Percentiles rank a stretch among this genome's conserved stretches.
phyloP scores from a whole-genome alignment of 2,113 vertebrate species.

The Sorex fumeus region DNA sequence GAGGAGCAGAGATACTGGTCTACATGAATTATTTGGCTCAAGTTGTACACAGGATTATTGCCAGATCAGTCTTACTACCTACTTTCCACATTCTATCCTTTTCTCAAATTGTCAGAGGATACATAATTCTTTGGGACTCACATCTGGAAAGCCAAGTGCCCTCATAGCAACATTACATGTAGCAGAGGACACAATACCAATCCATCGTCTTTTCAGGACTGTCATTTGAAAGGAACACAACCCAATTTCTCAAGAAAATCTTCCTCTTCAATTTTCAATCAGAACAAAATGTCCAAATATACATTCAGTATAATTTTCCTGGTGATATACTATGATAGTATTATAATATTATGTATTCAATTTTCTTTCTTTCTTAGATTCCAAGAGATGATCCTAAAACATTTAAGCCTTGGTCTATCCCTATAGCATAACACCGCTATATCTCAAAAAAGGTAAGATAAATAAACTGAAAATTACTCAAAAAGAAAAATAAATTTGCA shows the following conservation, averaged over 20 bases:
- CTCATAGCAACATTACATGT: neutral
- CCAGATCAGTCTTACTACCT: neutral
- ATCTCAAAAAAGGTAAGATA: slow-evolving; percentile 73
- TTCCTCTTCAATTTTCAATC: neutral
- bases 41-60: neutral
- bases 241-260: neutral
- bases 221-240: neutral
- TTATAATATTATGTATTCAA: slow-evolving; percentile 42
- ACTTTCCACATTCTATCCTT: too few species aligned
- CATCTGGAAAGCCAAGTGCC: neutral
- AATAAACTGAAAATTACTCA: slow-evolving; percentile 19
- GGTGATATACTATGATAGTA: neutral
- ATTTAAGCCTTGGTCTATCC: slow-evolving; percentile 81
- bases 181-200: neutral
- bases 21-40: neutral
- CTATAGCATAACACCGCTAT: slow-evolving; percentile 50
- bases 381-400: slow-evolving; percentile 84
- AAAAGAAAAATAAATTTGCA: neutral
- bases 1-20: neutral
- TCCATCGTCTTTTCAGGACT: neutral
- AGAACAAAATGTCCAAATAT: neutral
- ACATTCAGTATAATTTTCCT: neutral
- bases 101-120: neutral
- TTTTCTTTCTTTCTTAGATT: slow-evolving; percentile 82
- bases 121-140: neutral